Evolutionary conservation across 2,113 vertebrate species (phyloP).

Genomic region (Rafetus swinhoei): DNA sequence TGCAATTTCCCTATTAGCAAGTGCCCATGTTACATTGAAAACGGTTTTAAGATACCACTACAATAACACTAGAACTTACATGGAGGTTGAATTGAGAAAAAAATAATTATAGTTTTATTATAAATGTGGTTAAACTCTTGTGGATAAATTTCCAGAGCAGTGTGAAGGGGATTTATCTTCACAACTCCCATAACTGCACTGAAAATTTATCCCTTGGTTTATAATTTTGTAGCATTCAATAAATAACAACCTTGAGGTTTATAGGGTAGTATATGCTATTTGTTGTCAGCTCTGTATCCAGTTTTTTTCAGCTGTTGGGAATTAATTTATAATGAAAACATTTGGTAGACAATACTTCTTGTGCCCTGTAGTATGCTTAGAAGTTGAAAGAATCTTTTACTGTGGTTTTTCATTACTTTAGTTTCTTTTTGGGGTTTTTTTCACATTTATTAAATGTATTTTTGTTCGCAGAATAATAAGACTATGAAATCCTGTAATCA

Average conservation of each 20-base stretch:
- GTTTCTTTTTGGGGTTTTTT: neutral
- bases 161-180: neutral
- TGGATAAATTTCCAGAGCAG: neutral
- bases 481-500: neutral
- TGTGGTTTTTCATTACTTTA: slow-evolving; percentile 3
- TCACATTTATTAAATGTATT: neutral
- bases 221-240: slow-evolving; percentile 50
- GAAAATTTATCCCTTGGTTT: slow-evolving; percentile 41
- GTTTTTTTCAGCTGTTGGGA: neutral
- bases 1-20: neutral
- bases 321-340: slow-evolving; percentile 61
- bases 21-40: neutral
- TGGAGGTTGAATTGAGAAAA: neutral
- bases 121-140: neutral
- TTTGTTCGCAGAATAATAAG: neutral
- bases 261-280: neutral
- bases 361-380: neutral
- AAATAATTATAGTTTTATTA: slow-evolving; percentile 30
- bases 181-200: slow-evolving; percentile 8
- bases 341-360: slow-evolving; percentile 7
- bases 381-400: slow-evolving; percentile 32
- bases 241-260: slow-evolving; percentile 48
- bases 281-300: neutral
- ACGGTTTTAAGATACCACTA: neutral
- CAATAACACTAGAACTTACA: neutral